Base-by-base conservation (phyloP, 2,113 vertebrate species). In the Bos taurus region DNA sequence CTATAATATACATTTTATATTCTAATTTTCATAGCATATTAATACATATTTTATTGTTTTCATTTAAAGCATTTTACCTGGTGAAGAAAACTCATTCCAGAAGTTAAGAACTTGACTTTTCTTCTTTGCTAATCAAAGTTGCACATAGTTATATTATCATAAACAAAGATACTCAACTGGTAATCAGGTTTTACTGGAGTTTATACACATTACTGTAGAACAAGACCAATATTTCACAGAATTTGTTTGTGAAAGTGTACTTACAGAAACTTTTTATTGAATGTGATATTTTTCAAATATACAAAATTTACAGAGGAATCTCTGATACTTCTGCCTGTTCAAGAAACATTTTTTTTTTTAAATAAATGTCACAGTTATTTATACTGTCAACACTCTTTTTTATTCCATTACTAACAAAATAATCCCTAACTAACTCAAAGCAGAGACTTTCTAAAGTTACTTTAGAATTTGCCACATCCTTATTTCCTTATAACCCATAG, bases 201-300 rank as follows among this genome's bases (percentile, higher is more conserved):
- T 97, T 93, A 81, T 7, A 88, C 21, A 95, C 7, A 81, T 89
- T 16, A 25, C 52, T 90, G 23, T 60, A 95, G 40, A 74, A 93
- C 6, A 74, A 87, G n/a, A 92, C 13, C 1, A 13, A 54, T 84
- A 92, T 89, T 95, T 96, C 23, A 77, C 4, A 10, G 6, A 33
- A 77, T 86, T 95, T 95, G 36, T 80, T 95, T 83, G 78, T 19
- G 78, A 88, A 97, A 80, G 11, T 57, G 40, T 14, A 87, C 33
- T 94, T 89, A 16, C 5, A 26, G 30, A 93, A 59, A 80, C 19
- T 86, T 95, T 96, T 57, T 94, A 14, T 77, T 91, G 48, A 88
- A 85, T 64, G 30, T 93, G 54, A 94, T 88, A 85, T 90, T 90
- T 95, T 97, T 78, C 56, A 85, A 40, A 85, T 78, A 23, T 13